Evolutionary conservation across 2,888 invertebrate species (phyloP), one percentile per base, ranked within the genome.

Genomic region (Pterostichus niger): DNA sequence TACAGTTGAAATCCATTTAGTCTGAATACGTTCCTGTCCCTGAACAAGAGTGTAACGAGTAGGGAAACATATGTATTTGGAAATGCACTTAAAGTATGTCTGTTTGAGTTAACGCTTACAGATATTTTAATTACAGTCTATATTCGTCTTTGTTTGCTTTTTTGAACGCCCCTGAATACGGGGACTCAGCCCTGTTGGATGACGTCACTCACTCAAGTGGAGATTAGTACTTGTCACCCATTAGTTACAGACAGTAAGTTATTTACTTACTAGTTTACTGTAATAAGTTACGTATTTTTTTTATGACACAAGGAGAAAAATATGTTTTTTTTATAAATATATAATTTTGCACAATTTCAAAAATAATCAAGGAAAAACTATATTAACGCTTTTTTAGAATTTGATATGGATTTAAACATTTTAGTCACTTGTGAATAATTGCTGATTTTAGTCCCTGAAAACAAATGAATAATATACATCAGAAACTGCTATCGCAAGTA

Each of bases 61-160:
- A 31, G 59, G 59, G 59, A 59, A 44, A 71, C 46, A 46, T 35
- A 40, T 71, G 46, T 71, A 71, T 71, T 71, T 71, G 71, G 46
- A 73, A 73, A 73, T 73, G 73, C 73, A 73, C 73, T 73, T 49
- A 73, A 46, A 73, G 73, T 24, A 13, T 73, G 24, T 24, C 73
- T 73, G 52, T 73, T 73, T 73, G 73, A 46, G 73, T 73, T 73
- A 24, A 24, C 31, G 73, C 73, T 49, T 73, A 73, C 49, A 73
- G 49, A 73, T 73, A 73, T 73, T 73, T 24, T 73, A 73, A 73
- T 73, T 73, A 49, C 46, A 73, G 24, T 49, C 49, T 52, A 49
- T 49, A 73, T 73, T 49, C 35, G 46, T 52, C 49, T 13, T 73
- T 73, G 73, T 73, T 49, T 52, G 73, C 49, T 24, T 73, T 49